Evolutionary conservation across 2,113 vertebrate species (phyloP).

Genomic region (Tachysurus fulvidraco): DNA sequence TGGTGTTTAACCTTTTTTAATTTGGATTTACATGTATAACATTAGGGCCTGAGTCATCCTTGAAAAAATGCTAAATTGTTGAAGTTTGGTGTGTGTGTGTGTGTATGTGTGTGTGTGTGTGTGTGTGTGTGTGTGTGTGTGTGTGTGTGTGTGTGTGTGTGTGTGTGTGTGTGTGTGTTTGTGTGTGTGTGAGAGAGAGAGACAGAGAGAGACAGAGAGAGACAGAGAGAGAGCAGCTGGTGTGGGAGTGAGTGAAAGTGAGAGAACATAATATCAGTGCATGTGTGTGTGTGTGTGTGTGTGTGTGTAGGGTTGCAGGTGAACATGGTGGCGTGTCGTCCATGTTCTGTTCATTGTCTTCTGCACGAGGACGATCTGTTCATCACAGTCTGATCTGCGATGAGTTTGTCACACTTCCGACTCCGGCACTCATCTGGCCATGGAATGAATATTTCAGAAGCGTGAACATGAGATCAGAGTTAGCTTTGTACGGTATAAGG

Average conservation of each 20-base stretch:
- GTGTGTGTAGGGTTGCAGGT: not conserved
- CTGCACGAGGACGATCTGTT: not conserved
- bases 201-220: not conserved
- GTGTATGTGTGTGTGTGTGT: not conserved
- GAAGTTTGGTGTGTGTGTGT: not conserved
- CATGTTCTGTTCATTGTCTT: not conserved
- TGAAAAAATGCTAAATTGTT: not conserved
- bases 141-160: not conserved
- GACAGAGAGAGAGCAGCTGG: not conserved
- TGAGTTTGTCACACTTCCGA: not conserved
- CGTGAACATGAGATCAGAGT: not conserved
- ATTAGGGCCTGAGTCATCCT: not conserved
- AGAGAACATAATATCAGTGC: not conserved
- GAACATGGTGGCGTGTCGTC: not conserved
- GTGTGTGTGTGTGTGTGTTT: not conserved
- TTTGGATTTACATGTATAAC: not conserved
- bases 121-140: not conserved
- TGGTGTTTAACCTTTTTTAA: not conserved
- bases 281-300: not conserved
- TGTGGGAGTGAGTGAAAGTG: conserved; percentile 17
- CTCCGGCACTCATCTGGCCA: not conserved
- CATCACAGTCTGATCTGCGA: not conserved
- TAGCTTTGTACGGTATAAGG: not conserved
- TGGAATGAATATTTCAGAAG: not conserved
- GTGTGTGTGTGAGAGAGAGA: not conserved